Evolutionary conservation across 2,797 vertebrate genomes (phyloP), one percentile per base, ranked within the genome.

Genomic region (Tapera naevia): DNA sequence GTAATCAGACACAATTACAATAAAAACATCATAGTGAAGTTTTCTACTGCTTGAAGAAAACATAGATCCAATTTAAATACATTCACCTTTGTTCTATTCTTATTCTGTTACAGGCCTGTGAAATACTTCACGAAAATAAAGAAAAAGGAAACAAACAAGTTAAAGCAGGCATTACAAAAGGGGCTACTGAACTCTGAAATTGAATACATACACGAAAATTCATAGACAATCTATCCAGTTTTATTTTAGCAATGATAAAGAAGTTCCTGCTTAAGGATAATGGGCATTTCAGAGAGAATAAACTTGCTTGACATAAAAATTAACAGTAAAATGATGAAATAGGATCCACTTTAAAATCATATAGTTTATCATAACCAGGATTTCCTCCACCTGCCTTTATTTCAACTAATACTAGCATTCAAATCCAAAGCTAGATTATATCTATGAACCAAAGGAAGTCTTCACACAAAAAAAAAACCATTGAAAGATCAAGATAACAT

Each of bases 1-100:
- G 66, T 65, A 92, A 94, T 93, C 89, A 93, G 89, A 78, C 33
- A 50, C 41, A 78, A 72, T 79, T 91, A 87, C 72, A 95, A 75
- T 60, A 85, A 84, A 84, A 92, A 85, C 24, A 48, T 51, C 74
- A 39, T 24, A 57, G 23, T 27, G 57, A 85, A 92, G 24, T 72
- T 65, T 93, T 84, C 66, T 79, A 61, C 25, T 58, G 33, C 76
- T 86, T 89, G 62, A 78, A 83, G 56, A 95, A 96, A 95, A 93
- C 9, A 2, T 0, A 80, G 24, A 82, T 82, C 6, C 45, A 62
- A 60, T 72, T 82, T 45, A 73, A 92, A 89, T 37, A n/a, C 5
- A 30, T 85, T 89, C 45, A 89, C 56, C 28, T 85, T 80, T 85
- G n/a, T 66, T 81, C 58, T 51, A 33, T 23, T 89, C 54, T 85